Percentiles rank a stretch among this genome's conserved stretches.
Conservation (phyloP, 2,797 vertebrate species). For the Sebastes itinus region DNA sequence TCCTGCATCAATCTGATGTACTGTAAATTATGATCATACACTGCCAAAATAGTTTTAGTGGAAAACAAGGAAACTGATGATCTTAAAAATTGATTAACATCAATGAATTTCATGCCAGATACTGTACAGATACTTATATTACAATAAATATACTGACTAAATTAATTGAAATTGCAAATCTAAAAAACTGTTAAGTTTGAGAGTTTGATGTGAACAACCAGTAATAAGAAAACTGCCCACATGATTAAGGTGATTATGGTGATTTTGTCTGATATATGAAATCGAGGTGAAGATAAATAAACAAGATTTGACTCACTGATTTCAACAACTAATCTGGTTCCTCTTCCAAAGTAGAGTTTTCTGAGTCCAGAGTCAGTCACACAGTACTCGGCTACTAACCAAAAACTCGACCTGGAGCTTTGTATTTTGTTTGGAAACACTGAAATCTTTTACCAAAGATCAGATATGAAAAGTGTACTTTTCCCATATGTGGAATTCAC, state of each 20-base stretch:
- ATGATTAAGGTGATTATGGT: background rate
- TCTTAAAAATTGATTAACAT: background rate
- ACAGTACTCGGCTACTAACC: background rate
- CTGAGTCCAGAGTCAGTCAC: constrained; percentile 8
- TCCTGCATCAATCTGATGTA: too few relatives aligned
- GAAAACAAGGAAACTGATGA: background rate
- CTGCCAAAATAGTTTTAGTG: background rate
- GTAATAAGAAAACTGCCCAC: background rate
- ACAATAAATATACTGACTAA: background rate
- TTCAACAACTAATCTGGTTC: constrained; percentile 11
- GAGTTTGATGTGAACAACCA: background rate
- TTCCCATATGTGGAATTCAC: background rate
- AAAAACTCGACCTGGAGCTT: background rate
- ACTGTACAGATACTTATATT: background rate
- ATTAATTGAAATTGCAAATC: background rate
- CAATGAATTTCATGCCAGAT: background rate
- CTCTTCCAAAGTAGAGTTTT: constrained; percentile 31
- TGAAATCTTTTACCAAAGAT: background rate
- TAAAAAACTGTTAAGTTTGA: background rate
- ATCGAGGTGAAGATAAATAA: background rate
- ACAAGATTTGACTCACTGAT: constrained; percentile 14
- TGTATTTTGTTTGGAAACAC: background rate
- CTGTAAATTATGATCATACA: background rate
- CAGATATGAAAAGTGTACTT: background rate
- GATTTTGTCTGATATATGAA: background rate